phyloP scores from a whole-genome alignment of 2,888 invertebrate genomes.

The Tridacna gigas region DNA sequence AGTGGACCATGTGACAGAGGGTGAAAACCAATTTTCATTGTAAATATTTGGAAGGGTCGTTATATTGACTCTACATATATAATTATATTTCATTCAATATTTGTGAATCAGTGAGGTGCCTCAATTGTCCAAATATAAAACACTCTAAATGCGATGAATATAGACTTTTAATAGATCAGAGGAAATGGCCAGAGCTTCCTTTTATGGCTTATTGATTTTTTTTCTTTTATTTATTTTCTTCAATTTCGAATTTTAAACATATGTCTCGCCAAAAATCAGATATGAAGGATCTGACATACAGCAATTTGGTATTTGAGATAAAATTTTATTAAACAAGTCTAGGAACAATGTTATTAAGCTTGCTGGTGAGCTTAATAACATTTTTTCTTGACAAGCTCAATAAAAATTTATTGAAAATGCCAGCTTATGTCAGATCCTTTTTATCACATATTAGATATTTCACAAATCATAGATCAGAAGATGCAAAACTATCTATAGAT shows the following conservation, averaged over 20 bases:
- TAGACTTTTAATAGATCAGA: constrained; percentile 7
- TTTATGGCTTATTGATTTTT: constrained; percentile 12
- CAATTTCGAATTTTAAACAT: not conserved
- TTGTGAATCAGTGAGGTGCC: constrained; percentile 31
- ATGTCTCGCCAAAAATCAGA: not conserved
- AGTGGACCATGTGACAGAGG: not conserved
- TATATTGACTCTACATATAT: constrained; percentile 56
- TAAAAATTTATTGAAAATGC: no score
- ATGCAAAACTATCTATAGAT: no score
- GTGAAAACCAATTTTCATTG: constrained; percentile 28
- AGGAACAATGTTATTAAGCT: no score
- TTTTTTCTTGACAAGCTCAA: no score
- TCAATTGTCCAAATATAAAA: constrained; percentile 54
- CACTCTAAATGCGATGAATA: constrained; percentile 32
- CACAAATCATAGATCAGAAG: no score
- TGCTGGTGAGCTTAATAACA: no score
- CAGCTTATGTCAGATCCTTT: no score
- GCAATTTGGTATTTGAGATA: no score
- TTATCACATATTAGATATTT: no score
- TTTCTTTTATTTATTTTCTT: not conserved
- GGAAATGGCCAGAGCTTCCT: not conserved
- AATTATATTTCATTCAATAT: constrained; percentile 48
- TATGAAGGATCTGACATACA: no score
- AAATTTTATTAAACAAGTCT: no score
- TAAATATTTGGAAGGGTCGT: constrained; percentile 48